phyloP scores from a whole-genome alignment of 2,113 vertebrate genomes.

The Cromileptes altivelis region DNA sequence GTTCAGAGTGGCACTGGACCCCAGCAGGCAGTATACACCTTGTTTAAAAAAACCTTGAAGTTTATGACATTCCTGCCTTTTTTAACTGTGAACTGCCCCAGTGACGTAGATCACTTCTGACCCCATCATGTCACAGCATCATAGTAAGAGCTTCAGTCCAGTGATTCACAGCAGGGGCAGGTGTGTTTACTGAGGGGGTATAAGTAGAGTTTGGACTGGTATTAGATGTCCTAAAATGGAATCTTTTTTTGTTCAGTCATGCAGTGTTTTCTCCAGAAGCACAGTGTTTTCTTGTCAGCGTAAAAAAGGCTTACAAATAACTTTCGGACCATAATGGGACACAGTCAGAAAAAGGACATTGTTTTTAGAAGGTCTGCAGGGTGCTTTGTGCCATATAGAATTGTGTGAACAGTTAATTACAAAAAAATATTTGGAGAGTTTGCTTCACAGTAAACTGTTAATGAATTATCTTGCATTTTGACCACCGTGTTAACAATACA shows the following conservation, averaged over 20 bases:
- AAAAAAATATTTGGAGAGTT: background rate
- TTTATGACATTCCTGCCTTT: slow-evolving; percentile 55
- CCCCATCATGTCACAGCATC: slow-evolving; percentile 1
- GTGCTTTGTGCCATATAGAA: background rate
- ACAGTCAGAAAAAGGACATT: background rate
- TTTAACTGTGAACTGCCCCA: slow-evolving; percentile 28
- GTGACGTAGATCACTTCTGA: slow-evolving; percentile 35
- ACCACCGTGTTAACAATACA: background rate
- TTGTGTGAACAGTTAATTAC: background rate
- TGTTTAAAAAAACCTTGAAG: background rate
- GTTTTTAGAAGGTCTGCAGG: background rate
- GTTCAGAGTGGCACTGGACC: background rate
- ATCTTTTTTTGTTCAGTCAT: background rate
- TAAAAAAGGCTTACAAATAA: background rate
- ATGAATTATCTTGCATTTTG: slow-evolving; percentile 26
- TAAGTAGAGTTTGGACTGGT: background rate
- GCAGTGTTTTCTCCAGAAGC: background rate
- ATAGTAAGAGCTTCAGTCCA: background rate
- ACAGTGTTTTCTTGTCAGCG: background rate
- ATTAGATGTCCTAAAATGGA: background rate
- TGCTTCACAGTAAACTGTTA: background rate
- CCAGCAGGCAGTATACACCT: slow-evolving; percentile 40
- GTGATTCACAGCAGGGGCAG: slow-evolving; percentile 8
- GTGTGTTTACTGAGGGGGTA: background rate
- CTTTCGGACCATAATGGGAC: background rate